Base-by-base conservation (phyloP, 2,888 invertebrate genomes). In the Erebia ligea region DNA sequence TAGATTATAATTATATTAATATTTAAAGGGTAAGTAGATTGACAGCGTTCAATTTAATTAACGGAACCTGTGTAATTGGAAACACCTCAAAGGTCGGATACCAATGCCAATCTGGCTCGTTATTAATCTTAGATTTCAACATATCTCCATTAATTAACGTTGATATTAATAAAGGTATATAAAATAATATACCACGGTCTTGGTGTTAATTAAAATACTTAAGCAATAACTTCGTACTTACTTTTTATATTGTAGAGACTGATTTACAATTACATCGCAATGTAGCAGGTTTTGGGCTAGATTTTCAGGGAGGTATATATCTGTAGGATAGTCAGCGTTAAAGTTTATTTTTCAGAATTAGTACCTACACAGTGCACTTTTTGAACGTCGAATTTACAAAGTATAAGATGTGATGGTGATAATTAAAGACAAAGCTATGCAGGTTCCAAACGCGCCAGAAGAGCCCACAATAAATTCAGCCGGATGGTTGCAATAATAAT, bases 31-130 rank as follows among this genome's bases (percentile, higher is more conserved):
- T 62, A 62, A 62, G 45, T 48, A 48, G 62, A 62, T 62, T 62
- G 48, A 19, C 61, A 62, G 62, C 21, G 15, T 62, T 62, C 48
- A 62, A 62, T 62, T 64, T 64, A 64, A 64, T 64, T 64, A 64
- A 64, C 50, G 54, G 52, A 54, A 64, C 40, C 54, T 40, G 64
- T 64, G 64, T 64, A 64, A 64, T 64, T 64, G 64, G 64, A 54
- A 52, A 64, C 54, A 40, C 64, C 64, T 64, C 52, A 64, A 54
- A 64, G 64, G 64, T 34, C 40, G 34, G n/a, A 54, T 40, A 40
- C 34, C 40, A 54, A 54, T 54, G 64, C 21, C 52, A 40, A 54
- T 64, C 40, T 17, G 54, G 52, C 17, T 54, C 40, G 54, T 63
- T 63, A 63, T 64, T 64, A 64, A 64, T 54, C 40, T 40, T 3